Evolutionary conservation across 2,888 invertebrate genomes (phyloP).

Genomic region (Cephus pygmeus): DNA sequence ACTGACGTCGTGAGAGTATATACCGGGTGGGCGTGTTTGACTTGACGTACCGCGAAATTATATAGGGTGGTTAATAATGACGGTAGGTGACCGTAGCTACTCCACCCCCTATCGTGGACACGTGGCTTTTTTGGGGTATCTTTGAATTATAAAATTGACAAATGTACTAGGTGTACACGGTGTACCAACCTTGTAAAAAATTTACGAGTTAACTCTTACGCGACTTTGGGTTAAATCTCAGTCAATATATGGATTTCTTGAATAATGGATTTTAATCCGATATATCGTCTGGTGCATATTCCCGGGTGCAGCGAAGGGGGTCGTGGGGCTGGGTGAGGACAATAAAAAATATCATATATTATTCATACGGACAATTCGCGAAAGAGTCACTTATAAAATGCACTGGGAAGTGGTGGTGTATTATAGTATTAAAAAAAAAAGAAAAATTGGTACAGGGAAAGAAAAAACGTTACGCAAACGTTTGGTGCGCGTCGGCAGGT

Average conservation of each 20-base stretch:
- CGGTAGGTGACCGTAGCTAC: accelerated
- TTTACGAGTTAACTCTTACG: background rate
- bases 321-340: background rate
- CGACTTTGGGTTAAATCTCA: background rate
- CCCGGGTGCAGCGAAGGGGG: background rate
- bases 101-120: accelerated
- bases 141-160: background rate
- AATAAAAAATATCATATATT: background rate
- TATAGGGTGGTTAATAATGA: background rate
- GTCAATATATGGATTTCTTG: background rate
- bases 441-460: background rate
- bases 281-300: background rate
- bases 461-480: background rate
- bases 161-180: background rate
- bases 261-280: background rate
- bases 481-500: background rate
- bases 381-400: background rate
- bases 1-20: background rate
- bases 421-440: too few species aligned
- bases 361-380: background rate
- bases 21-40: background rate
- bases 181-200: background rate
- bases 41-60: too few species aligned
- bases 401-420: too few species aligned
- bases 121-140: too few species aligned